These are phyloP conservation scores for Heptranchias perlo DNA, from an alignment of 2,113 vertebrate species.

Conservation along the genomic window DNA sequence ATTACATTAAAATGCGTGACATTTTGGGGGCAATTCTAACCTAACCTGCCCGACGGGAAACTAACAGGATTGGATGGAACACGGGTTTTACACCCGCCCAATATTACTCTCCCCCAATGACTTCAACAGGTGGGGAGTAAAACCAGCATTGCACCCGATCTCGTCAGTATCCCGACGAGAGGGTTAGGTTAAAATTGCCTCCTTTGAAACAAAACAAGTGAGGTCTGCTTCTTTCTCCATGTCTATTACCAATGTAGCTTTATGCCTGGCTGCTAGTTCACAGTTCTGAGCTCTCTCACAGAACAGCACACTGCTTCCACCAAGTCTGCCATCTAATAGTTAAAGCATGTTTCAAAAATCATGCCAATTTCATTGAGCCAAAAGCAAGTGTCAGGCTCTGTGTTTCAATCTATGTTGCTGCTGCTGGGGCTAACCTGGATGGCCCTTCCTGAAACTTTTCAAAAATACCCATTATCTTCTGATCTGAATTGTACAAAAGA, in stretches of 20 bases:
- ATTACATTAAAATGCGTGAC: neutral
- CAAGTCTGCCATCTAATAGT: neutral
- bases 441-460: neutral
- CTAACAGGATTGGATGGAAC: neutral
- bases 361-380: neutral
- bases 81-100: neutral
- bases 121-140: neutral
- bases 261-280: neutral
- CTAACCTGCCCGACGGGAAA: neutral
- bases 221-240: neutral
- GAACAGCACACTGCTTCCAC: neutral
- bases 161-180: neutral
- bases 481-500: neutral
- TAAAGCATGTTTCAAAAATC: neutral
- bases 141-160: neutral
- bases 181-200: neutral
- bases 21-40: neutral
- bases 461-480: neutral
- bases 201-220: neutral
- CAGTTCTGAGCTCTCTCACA: neutral
- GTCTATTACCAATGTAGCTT: neutral
- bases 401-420: neutral
- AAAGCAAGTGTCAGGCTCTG: neutral
- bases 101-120: neutral
- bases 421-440: neutral